Evolutionary conservation across 2,113 vertebrate genomes (phyloP).

Genomic region (Centropus unirufus): DNA sequence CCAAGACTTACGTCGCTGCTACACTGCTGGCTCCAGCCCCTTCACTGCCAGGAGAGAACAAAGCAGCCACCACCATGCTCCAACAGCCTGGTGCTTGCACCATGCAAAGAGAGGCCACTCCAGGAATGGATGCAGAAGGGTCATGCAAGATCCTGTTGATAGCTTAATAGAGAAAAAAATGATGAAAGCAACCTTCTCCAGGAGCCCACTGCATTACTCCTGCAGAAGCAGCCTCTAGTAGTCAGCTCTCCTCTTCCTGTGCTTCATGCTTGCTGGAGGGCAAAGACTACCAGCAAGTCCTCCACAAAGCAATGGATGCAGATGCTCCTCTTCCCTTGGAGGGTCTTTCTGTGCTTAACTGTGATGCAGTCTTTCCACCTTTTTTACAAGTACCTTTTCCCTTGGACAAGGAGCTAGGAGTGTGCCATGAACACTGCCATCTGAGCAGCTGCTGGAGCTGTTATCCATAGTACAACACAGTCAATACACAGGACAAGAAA

Average conservation of each 20-base stretch:
- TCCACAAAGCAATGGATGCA: neutral
- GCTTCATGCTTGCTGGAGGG: neutral
- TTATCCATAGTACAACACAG: neutral
- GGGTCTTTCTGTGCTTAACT: neutral
- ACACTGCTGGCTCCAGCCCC: neutral
- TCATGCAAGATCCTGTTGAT: neutral
- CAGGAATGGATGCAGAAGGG: neutral
- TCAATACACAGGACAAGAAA: neutral
- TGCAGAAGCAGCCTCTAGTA: neutral
- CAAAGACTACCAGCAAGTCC: neutral
- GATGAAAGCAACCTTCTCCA: neutral
- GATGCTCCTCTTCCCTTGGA: neutral
- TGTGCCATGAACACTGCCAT: accelerated
- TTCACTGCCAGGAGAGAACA: accelerated
- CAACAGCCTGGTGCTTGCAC: accelerated
- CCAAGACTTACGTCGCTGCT: accelerated
- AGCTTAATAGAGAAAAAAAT: neutral
- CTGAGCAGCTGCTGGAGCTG: neutral
- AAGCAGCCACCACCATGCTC: accelerated
- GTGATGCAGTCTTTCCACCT: neutral
- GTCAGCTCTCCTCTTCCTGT: neutral
- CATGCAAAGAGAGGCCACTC: accelerated
- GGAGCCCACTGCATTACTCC: neutral
- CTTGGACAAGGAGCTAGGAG: neutral
- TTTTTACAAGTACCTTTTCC: neutral